Conservation (phyloP, 2,113 vertebrate species). For the Cochlearius cochlearius region DNA sequence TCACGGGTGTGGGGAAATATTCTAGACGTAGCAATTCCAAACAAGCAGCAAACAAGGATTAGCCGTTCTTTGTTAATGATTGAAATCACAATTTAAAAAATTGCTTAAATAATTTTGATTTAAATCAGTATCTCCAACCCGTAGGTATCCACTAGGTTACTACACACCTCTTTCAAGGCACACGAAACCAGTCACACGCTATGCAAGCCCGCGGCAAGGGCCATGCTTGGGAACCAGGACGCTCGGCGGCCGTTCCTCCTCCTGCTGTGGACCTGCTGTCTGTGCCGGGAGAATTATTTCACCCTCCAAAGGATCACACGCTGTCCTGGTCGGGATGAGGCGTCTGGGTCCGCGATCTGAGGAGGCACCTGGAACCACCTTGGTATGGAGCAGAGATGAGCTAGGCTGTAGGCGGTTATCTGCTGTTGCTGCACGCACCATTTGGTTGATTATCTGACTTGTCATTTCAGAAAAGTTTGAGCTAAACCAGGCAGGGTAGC, state of each 20-base stretch:
- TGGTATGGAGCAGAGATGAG: not conserved
- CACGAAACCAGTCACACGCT: not conserved
- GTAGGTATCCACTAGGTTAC: not conserved
- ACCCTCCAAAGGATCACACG: not conserved
- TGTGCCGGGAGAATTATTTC: not conserved
- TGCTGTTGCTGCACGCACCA: not conserved
- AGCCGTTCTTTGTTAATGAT: not conserved
- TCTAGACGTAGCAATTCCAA: not conserved
- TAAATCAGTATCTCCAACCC: not conserved
- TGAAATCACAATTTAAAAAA: not conserved
- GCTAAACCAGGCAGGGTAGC: not conserved
- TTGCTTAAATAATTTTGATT: not conserved
- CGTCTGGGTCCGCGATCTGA: rapidly evolving
- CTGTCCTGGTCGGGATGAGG: not conserved
- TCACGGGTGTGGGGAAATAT: not conserved
- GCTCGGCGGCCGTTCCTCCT: not conserved
- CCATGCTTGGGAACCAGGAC: not conserved
- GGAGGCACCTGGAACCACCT: not conserved
- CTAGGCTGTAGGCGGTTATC: rapidly evolving
- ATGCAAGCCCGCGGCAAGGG: rapidly evolving
- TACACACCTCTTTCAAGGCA: not conserved
- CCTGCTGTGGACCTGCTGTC: not conserved
- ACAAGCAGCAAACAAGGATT: not conserved
- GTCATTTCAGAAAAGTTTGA: not conserved
- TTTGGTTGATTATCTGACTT: not conserved